Conservation (phyloP, 2,888 invertebrate genomes). For the Agonopterix subpropinquella region DNA sequence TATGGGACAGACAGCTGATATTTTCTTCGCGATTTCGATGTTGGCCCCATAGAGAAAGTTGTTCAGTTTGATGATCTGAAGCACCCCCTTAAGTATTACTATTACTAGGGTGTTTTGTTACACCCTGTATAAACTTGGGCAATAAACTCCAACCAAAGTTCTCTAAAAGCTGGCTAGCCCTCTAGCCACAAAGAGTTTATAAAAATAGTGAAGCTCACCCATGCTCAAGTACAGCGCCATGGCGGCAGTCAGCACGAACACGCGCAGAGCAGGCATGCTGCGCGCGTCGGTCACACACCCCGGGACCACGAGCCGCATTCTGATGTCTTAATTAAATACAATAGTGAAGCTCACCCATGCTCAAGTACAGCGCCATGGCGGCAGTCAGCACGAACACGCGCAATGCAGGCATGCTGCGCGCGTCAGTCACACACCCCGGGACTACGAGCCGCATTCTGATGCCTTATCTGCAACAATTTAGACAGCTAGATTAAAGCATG, state of each 20-base stretch:
- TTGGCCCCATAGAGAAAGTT: too few relatives aligned
- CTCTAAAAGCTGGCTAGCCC: too few relatives aligned
- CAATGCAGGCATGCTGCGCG: slow-evolving; percentile 37
- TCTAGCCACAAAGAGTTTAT: too few relatives aligned
- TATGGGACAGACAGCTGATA: too few relatives aligned
- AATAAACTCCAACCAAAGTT: too few relatives aligned
- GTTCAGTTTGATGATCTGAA: too few relatives aligned
- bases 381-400: slow-evolving; percentile 30
- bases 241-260: slow-evolving; percentile 28
- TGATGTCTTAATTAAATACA: background rate
- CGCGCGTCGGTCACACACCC: slow-evolving; percentile 46
- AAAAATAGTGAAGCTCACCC: slow-evolving; percentile 30
- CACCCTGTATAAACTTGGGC: too few relatives aligned
- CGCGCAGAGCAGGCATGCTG: slow-evolving; percentile 35
- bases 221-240: slow-evolving; percentile 47
- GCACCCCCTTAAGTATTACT: too few relatives aligned
- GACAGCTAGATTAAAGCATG: too few relatives aligned
- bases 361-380: slow-evolving; percentile 44
- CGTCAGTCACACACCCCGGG: slow-evolving; percentile 46
- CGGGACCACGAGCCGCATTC: slow-evolving; percentile 50
- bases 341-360: slow-evolving; percentile 36
- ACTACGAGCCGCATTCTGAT: slow-evolving; percentile 45
- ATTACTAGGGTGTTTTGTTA: too few relatives aligned
- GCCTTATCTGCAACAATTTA: background rate
- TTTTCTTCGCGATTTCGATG: too few relatives aligned